These are phyloP conservation scores for Pentalonia nigronervosa DNA, from an alignment of 1,140 invertebrate genomes.

Conservation along the genomic window DNA sequence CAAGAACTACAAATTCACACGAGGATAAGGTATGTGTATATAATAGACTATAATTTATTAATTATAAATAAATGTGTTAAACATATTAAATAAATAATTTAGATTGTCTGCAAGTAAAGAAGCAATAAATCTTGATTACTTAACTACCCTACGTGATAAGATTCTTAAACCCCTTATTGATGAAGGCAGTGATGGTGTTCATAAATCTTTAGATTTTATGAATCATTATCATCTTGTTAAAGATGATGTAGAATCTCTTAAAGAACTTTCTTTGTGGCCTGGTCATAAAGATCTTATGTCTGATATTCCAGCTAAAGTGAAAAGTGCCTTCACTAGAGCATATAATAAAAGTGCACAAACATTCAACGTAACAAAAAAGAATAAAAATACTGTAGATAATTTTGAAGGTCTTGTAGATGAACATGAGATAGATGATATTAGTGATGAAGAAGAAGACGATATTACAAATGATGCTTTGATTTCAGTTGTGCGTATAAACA, in stretches of 20 bases:
- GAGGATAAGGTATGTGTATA: conserved; percentile 71
- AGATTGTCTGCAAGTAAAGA: conserved; percentile 80
- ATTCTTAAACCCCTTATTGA: conserved; percentile 78
- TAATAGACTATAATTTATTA: background rate
- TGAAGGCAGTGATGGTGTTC: conserved; percentile 76
- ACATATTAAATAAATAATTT: conserved; percentile 57
- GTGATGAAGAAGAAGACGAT: conserved; percentile 69
- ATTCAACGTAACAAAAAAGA: conserved; percentile 75
- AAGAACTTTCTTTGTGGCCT: conserved; percentile 87
- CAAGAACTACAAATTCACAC: conserved; percentile 86
- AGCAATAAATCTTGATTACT: conserved; percentile 84
- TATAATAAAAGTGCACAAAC: conserved; percentile 85
- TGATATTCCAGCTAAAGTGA: conserved; percentile 83
- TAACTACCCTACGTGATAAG: conserved; percentile 74
- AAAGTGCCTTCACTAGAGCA: conserved; percentile 88
- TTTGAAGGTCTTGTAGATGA: conserved; percentile 66
- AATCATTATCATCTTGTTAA: conserved; percentile 84
- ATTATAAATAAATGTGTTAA: background rate
- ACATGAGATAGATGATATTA: conserved; percentile 62
- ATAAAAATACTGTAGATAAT: conserved; percentile 67
- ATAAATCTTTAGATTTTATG: conserved; percentile 78
- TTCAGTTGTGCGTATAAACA: conserved; percentile 68
- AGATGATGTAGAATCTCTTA: conserved; percentile 89
- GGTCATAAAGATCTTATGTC: conserved; percentile 78
- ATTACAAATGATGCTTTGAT: conserved; percentile 81